Percentiles rank a stretch among this genome's conserved stretches.
phyloP scores from a whole-genome alignment of 1,140 invertebrate genomes.

The Halictus rubicundus region DNA sequence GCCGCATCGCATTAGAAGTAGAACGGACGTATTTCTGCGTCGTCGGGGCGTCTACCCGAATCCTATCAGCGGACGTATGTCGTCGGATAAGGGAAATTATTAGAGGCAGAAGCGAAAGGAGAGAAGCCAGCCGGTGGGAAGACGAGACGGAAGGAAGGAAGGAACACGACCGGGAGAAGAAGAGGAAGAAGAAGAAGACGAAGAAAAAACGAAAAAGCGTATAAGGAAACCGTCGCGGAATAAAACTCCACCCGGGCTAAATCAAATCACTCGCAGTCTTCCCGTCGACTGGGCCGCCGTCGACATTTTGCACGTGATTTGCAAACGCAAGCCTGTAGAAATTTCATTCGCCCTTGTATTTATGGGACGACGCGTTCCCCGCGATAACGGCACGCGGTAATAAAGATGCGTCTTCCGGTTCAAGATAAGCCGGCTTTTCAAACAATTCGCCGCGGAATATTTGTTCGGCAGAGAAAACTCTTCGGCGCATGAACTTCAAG shows the following conservation, averaged over 20 bases:
- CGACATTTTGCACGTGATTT: slow-evolving; percentile 46
- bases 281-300: slow-evolving; percentile 10
- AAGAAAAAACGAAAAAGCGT: not conserved
- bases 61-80: slow-evolving; percentile 38
- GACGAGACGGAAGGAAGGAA: not conserved
- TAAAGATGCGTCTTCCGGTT: not conserved
- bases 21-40: slow-evolving; percentile 25
- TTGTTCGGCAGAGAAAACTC: too few species aligned
- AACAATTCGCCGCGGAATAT: not conserved
- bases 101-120: slow-evolving; percentile 34
- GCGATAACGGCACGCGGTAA: not conserved
- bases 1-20: slow-evolving; percentile 57
- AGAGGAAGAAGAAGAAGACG: too few species aligned
- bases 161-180: too few species aligned
- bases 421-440: not conserved
- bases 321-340: not conserved
- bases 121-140: not conserved
- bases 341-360: slow-evolving; percentile 30
- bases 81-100: slow-evolving; percentile 42
- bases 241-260: slow-evolving; percentile 12
- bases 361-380: not conserved
- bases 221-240: slow-evolving; percentile 7
- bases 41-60: not conserved
- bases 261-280: slow-evolving; percentile 49
- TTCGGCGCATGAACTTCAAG: too few species aligned